Evolutionary conservation across 2,888 invertebrate genomes (phyloP).

Genomic region (Glyphotaelius pellucidus): DNA sequence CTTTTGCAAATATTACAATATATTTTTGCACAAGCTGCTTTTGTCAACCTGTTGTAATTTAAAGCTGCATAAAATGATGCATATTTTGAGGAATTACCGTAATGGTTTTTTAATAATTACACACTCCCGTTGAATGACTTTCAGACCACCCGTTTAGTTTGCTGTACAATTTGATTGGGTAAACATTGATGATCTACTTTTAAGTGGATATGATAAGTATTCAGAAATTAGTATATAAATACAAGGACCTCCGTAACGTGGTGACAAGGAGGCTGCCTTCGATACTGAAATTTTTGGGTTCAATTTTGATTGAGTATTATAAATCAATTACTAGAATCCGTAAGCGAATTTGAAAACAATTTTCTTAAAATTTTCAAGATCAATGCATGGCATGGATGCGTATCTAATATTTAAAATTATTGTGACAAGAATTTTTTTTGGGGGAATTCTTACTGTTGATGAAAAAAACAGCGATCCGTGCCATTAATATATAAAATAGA

Average conservation of each 20-base stretch:
- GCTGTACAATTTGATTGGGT: neutral
- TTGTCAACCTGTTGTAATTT: neutral
- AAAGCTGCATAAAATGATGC: neutral
- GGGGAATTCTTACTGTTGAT: no score
- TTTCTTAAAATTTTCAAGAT: neutral
- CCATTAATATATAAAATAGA: no score
- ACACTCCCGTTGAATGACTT: neutral
- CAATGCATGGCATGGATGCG: no score
- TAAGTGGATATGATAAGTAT: neutral
- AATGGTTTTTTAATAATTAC: neutral
- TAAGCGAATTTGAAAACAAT: neutral
- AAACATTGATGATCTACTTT: neutral
- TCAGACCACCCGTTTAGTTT: neutral
- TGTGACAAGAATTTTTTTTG: no score
- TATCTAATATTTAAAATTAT: no score
- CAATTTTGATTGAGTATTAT: neutral
- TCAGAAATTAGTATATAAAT: neutral
- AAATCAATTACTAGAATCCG: neutral
- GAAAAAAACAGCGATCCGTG: no score
- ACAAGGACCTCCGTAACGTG: neutral
- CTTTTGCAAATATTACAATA: no score
- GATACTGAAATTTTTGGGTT: neutral
- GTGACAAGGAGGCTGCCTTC: neutral
- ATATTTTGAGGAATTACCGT: neutral
- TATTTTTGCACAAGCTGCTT: neutral